Evolutionary conservation across 2,888 invertebrate genomes (phyloP), one percentile per base, ranked within the genome.

Genomic region (Myopa tessellatipennis): DNA sequence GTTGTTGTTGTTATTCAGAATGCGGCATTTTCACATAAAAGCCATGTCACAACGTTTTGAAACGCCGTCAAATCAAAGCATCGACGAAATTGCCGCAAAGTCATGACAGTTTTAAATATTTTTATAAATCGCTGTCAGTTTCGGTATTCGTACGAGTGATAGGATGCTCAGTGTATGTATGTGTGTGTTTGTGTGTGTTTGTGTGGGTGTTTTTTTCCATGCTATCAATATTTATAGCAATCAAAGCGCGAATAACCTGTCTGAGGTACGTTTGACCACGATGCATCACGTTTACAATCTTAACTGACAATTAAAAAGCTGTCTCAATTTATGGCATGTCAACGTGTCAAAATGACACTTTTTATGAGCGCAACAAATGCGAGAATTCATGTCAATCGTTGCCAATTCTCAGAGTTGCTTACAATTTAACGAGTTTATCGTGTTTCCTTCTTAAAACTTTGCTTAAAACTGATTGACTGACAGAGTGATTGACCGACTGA

Each of bases 311-410:
- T 81, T 80, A 81, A 82, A 80, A 80, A 79, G 81, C 82, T 80
- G 81, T 80, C 82, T 81, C 80, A 81, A 82, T 81, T 83, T 81
- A 81, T 81, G 80, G 81, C 80, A 79, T 81, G 81, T 81, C 82
- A 81, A 82, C 80, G 83, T 82, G 82, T 82, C 82, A 82, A 79
- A 80, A 81, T 80, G 82, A 82, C 82, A 82, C 80, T 81, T 83
- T 82, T 81, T 82, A 82, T 82, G 65, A 78, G 79, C 82, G 78
- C 78, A 80, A 79, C 80, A 81, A 80, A 79, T 80, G 79, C 74
- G 79, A 80, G 36, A 50, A 55, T 70, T 50, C 16, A 34, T 65
- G 36, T 65, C 65, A 63, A 34, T 65, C 65, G 34, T 18, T 18
- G 61, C 38, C 5, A 36, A 65, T 36, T 36, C 36, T 34, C 55